Evolutionary conservation across 2,888 invertebrate species (phyloP), one percentile per base, ranked within the genome.

Genomic region (Xanthia togata): DNA sequence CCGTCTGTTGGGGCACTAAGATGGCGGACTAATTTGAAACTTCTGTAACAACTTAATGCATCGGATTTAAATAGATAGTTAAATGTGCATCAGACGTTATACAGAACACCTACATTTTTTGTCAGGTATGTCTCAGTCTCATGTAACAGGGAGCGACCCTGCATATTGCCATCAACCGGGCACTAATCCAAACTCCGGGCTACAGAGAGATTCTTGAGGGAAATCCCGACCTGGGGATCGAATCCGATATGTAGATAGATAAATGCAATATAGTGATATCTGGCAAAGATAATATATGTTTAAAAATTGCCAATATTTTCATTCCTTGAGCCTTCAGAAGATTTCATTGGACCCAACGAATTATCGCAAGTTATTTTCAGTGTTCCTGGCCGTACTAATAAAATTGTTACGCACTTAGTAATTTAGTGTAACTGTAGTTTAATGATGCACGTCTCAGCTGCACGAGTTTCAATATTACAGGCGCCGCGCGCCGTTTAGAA

Each of bases 381-480:
- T 57, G 79, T 75, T 74, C 57, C 35, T 85, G 63, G 79, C 79
- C 76, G 0, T 4, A 70, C 35, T 79, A 78, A 75, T 86, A 82
- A 68, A 82, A 76, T 78, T 38, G 77, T 82, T 76, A 67, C 63
- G 73, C 68, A 67, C 64, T 86, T 60, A 62, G 79, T 70, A 79
- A 86, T 87, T 85, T 80, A 73, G 50, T 84, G 59, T 84, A 84
- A 84, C 87, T 81, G 84, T 85, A 76, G 62, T 80, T 17, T 84
- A 87, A 86, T 84, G 84, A 65, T 65, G 77, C 82, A 86, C 84
- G 82, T 68, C 76, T 76, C 60, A 70, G 55, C 72, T 65, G 79
- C 87, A 87, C 80, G 86, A 83, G 50, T 77, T 78, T 77, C 78
- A 73, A 82, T 85, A 80, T 76, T 73, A 73, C 68, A 70, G 73